Base-by-base conservation (phyloP, 2,797 vertebrate genomes). In the Otolemur crassicaudatus region DNA sequence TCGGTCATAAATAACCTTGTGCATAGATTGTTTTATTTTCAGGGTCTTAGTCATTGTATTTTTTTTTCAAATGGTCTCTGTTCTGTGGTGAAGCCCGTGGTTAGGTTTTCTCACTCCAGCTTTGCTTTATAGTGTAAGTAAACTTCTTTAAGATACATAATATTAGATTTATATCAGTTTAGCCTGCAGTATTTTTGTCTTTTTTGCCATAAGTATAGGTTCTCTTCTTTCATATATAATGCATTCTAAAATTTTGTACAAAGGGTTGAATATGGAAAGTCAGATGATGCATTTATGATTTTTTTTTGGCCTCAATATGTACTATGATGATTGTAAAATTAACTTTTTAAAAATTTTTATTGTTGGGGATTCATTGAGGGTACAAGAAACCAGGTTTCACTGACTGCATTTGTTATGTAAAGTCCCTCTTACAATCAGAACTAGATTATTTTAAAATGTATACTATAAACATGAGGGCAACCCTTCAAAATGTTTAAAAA, bases 181-280 rank as follows among this genome's bases (percentile, higher is more conserved):
- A 85, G n/a, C 82, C 23, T 40, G 82, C 25, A 75, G 67, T 87
- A 53, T 77, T 87, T 91, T 88, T 90, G 7, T 73, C 27, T 79
- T 19, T 83, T 95, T 37, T n/a, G 61, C 67, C 5, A 3, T 63
- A 88, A 86, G 58, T 83, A 83, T 8, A 94, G 17, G n/a, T 90
- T 87, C 60, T 86, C 6, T 94, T n/a, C 49, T 88, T 23, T 88
- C 37, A 87, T 63, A 6, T 9, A 73, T 72, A 92, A 91, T 58
- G 60, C 72, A 58, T 94, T 88, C 37, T 95, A 58, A 91, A 90
- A 94, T 83, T 89, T 77, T 93, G 34, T 88, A 70, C 22, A 85
- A 85, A 92, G 56, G 31, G 25, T 27, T 58, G 46, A 90, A 82
- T 25, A 17, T 95, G 23, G 60, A 67, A 94, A 94, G 43, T 29